Percentiles rank a stretch among this genome's conserved stretches.
Conservation (phyloP, 2,797 vertebrate species). For the Euthynnus affinis region DNA sequence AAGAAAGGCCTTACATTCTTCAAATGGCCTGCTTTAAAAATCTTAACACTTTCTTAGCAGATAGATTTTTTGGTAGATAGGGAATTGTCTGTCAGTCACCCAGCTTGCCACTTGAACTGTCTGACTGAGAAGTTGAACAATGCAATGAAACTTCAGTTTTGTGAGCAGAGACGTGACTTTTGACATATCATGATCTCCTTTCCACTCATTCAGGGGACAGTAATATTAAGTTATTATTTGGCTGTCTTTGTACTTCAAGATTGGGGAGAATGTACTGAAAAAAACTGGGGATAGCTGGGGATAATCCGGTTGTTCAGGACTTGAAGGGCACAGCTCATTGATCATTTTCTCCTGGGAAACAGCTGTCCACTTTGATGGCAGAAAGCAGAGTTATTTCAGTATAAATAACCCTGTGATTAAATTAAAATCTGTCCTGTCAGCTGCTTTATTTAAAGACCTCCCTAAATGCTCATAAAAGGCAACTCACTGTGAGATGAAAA, state of each 20-base stretch:
- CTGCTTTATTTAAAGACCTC: not conserved
- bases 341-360: constrained; percentile 8
- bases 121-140: not conserved
- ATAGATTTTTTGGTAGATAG: not conserved
- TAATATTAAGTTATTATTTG: constrained; percentile 7
- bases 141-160: not conserved
- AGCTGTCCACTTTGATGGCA: not conserved
- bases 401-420: not conserved
- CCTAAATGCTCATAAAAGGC: constrained; percentile 1
- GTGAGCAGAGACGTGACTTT: not conserved
- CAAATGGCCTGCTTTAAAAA: not conserved
- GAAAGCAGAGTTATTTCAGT: not conserved
- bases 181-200: not conserved
- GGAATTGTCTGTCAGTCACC: not conserved
- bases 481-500: not conserved
- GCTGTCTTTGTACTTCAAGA: not conserved
- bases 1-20: not conserved
- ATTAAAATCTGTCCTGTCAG: not conserved
- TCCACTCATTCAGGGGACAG: not conserved
- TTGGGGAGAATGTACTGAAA: not conserved
- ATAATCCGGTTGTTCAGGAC: constrained; percentile 12
- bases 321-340: constrained; percentile 12
- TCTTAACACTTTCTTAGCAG: not conserved
- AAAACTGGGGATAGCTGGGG: not conserved
- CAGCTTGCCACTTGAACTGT: not conserved